These are phyloP conservation scores for Mustela lutreola DNA, from an alignment of 2,113 vertebrate genomes.

Conservation along the genomic window DNA sequence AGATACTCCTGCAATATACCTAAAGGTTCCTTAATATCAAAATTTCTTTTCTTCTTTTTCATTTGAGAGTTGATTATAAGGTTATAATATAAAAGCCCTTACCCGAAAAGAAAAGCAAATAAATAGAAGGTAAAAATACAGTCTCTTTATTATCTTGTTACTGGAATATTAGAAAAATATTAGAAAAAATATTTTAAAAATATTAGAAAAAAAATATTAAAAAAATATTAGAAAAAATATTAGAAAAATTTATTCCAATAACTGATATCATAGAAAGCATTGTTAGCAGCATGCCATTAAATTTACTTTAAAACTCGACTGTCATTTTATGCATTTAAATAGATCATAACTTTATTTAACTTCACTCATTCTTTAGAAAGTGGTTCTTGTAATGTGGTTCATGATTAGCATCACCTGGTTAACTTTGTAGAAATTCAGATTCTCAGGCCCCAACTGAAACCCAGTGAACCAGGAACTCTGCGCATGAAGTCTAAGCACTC, in stretches of 20 bases:
- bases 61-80: background rate
- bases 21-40: background rate
- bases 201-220: no score
- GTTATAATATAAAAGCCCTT: background rate
- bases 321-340: background rate
- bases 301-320: background rate
- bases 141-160: background rate
- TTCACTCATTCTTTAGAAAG: background rate
- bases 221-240: constrained; percentile 31
- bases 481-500: background rate
- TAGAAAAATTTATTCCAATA: constrained; percentile 32
- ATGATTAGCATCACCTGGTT: background rate
- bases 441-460: background rate
- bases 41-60: background rate
- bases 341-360: background rate
- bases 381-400: background rate
- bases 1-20: background rate
- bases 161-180: constrained; percentile 5
- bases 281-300: background rate
- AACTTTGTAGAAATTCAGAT: background rate
- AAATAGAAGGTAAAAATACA: background rate
- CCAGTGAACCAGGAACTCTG: background rate
- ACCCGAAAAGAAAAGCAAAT: background rate
- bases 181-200: no score
- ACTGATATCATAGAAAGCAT: background rate